phyloP scores from a whole-genome alignment of 2,888 invertebrate genomes.

The Minunthozetes semirufus region DNA sequence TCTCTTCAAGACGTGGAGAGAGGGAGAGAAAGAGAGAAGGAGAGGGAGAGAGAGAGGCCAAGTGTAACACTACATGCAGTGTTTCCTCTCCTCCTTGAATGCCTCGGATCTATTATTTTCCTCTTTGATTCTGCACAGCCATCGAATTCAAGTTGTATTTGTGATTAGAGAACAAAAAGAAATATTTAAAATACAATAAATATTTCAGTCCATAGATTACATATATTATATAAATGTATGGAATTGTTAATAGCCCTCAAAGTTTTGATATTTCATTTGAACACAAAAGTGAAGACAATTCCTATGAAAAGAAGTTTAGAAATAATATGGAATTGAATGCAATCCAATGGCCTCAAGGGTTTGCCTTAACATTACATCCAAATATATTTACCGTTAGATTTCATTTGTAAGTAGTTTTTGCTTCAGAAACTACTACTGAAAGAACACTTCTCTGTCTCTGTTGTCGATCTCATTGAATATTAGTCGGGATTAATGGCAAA shows the following conservation, averaged over 20 bases:
- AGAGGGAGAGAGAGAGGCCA: too few species aligned
- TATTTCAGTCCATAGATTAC: not conserved
- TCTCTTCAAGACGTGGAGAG: not conserved
- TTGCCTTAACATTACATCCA: slow-evolving; percentile 10
- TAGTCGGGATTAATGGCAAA: slow-evolving; percentile 13
- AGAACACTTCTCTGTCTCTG: not conserved
- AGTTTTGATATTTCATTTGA: not conserved
- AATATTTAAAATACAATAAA: not conserved
- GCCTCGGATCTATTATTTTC: not conserved
- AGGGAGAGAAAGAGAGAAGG: too few species aligned
- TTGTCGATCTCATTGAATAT: not conserved
- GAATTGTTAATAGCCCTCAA: too few species aligned
- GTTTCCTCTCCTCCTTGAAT: not conserved
- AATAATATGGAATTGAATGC: slow-evolving; percentile 11
- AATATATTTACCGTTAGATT: slow-evolving; percentile 20
- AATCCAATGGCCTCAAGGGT: slow-evolving; percentile 21
- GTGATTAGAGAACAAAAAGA: not conserved
- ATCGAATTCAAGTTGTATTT: slow-evolving; percentile 20
- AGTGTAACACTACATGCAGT: not conserved
- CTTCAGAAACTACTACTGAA: too few species aligned
- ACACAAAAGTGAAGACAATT: not conserved
- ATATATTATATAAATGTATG: too few species aligned
- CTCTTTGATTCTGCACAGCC: not conserved
- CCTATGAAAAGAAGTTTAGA: not conserved
- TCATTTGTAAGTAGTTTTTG: slow-evolving; percentile 2